Evolutionary conservation across 2,888 invertebrate genomes (phyloP), one percentile per base, ranked within the genome.

Genomic region (Graphium colonna): DNA sequence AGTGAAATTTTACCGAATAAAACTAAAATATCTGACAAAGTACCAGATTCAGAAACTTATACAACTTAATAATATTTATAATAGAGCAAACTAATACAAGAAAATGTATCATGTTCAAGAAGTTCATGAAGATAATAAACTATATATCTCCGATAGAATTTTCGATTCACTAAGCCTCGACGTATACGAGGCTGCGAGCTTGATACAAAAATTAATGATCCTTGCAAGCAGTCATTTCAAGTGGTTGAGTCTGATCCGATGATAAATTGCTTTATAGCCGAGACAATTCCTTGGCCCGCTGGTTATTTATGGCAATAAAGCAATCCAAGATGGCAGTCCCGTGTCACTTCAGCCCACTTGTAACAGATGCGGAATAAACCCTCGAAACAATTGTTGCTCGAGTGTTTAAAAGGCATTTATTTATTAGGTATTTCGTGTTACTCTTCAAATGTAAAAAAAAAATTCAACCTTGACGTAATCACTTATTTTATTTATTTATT

Each of bases 181-280:
- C 15, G 4, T 44, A 44, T 44, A 26, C 28, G 10, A 43, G 21
- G 21, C 21, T 21, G 21, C 21, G 21, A 21, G 31, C 9, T 7
- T 50, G 50, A 59, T 58, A 56, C 56, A 56, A 54, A 60, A 60
- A 59, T 55, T 57, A 62, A 58, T 54, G 58, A 55, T 17, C 39
- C 42, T 42, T 53, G 40, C 33, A 9, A 33, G 48, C 51, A 54
- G 17, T 49, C 31, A 48, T 55, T 51, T 47, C 57, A 43, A 55
- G 55, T 59, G 58, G 51, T 53, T 49, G 51, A 49, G 52, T 51
- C 52, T 54, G 50, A 54, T 54, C 39, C 57, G 50, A 53, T 61
- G 60, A 61, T 59, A 57, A 61, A 61, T 60, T 52, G 49, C 51
- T 60, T 48, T 43, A 51, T 51, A 45, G 52, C 44, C 40, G 49